Evolutionary conservation across 2,888 invertebrate genomes (phyloP).

Genomic region (Encarsia formosa): DNA sequence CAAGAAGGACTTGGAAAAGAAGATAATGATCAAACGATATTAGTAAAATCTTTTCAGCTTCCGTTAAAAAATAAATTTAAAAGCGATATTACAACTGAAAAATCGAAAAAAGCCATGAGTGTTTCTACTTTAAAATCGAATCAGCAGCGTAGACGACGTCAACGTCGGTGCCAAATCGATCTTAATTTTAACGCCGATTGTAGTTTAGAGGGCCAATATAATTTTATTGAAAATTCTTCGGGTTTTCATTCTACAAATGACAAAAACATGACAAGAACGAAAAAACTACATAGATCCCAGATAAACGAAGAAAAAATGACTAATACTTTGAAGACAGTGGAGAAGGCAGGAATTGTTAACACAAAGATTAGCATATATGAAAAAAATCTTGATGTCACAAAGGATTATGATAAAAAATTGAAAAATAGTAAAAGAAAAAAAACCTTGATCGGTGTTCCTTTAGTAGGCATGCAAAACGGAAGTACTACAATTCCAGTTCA

Average conservation of each 20-base stretch:
- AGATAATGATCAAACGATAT: neutral
- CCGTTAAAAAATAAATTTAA: no score
- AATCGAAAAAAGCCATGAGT: no score
- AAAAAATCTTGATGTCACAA: constrained; percentile 32
- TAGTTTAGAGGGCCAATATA: constrained; percentile 15
- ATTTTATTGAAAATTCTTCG: constrained; percentile 15
- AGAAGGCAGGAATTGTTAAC: constrained; percentile 36
- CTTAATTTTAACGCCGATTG: constrained; percentile 10
- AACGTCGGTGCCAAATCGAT: constrained; percentile 5
- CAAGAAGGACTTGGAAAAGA: neutral
- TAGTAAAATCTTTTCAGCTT: neutral
- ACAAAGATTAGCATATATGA: constrained; percentile 45
- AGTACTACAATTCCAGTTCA: neutral
- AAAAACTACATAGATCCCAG: constrained; percentile 2
- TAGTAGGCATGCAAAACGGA: constrained; percentile 46
- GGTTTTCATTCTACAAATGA: neutral
- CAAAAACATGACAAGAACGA: constrained; percentile 1
- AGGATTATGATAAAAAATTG: neutral
- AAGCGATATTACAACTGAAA: no score
- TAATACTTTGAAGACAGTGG: constrained; percentile 27
- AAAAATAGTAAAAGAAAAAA: constrained; percentile 6
- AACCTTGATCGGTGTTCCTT: constrained; percentile 40
- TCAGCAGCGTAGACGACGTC: constrained; percentile 7
- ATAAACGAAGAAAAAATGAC: constrained; percentile 2
- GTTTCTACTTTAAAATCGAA: no score